phyloP scores from a whole-genome alignment of 2,113 vertebrate species.

The Cariama cristata region DNA sequence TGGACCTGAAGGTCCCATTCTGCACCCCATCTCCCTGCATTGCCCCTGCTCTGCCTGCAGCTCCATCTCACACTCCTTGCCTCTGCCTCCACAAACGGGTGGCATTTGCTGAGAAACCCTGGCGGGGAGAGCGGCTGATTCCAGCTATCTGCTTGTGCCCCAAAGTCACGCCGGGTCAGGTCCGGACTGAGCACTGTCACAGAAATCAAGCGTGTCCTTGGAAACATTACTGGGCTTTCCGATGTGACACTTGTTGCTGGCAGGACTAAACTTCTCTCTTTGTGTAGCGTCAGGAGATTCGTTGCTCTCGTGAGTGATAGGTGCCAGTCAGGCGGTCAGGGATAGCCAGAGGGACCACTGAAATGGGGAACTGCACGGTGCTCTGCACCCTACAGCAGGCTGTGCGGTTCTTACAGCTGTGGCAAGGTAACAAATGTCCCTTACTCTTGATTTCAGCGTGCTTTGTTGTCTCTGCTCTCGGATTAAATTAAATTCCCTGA shows the following conservation, averaged over 20 bases:
- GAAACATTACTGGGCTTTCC: not conserved
- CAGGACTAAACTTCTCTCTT: not conserved
- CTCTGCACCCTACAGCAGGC: rapidly evolving
- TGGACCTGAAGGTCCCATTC: not conserved
- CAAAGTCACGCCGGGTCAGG: rapidly evolving
- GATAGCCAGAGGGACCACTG: not conserved
- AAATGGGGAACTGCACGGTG: not conserved
- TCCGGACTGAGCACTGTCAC: not conserved
- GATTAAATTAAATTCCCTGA: not conserved
- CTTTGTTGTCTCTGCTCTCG: not conserved
- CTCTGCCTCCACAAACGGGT: not conserved
- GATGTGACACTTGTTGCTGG: not conserved
- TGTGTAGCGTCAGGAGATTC: not conserved
- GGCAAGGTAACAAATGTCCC: not conserved
- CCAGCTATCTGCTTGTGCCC: not conserved
- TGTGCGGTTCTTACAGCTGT: not conserved
- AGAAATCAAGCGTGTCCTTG: not conserved
- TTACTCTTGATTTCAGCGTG: not conserved
- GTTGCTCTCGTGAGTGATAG: not conserved
- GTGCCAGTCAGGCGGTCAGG: not conserved
- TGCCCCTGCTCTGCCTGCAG: not conserved
- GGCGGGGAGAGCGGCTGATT: not conserved
- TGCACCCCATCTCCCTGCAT: rapidly evolving
- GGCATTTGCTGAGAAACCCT: not conserved
- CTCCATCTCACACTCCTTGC: not conserved